Evolutionary conservation across 2,113 vertebrate species (phyloP), one percentile per base, ranked within the genome.

Genomic region (Eulemur macaco): DNA sequence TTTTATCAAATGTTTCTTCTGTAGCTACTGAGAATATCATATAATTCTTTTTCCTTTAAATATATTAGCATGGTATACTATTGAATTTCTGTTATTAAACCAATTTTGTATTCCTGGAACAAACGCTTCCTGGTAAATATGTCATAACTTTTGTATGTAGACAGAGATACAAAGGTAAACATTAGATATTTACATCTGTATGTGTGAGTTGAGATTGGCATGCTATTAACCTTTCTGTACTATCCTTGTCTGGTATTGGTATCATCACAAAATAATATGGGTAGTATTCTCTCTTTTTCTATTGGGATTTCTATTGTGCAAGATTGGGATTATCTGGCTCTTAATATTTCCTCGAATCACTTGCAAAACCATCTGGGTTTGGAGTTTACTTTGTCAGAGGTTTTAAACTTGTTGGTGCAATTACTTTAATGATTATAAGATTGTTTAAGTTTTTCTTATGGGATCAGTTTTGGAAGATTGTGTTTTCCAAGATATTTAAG

Each of bases 21-120:
- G 4, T 86, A 80, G 37, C 27, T 71, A 31, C 58, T 86, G 54
- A 77, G 50, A 90, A 63, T 82, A 21, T 77, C 13, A 14, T 45
- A 81, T 85, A 25, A 63, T 74, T 74, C 86, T 87, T 89, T 89
- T 89, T 60, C 12, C 13, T 34, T 63, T 94, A 90, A 86, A 63
- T 69, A 58, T 66, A 60, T 81, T 89, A 68, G 47, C 63, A 15
- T 73, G 45, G 20, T 52, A 29, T 88, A 45, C 11, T 64, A 50
- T 85, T 89, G 18, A 66, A 25, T 60, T 42, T 89, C 31, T 64
- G 89, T 64, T 58, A 82, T 85, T 82, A 92, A 80, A 60, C 21
- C 64, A 64, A 58, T 42, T 56, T 78, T 68, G 37, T 68, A 73
- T 78, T 25, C 39, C 68, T 54, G 52, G 23, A 94, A 94, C 92